A percentile compares a stretch with the other conserved stretches of the same genome.
Evolutionary conservation across 2,113 vertebrate genomes (phyloP).

Genomic region (Chrysochloris asiatica): DNA sequence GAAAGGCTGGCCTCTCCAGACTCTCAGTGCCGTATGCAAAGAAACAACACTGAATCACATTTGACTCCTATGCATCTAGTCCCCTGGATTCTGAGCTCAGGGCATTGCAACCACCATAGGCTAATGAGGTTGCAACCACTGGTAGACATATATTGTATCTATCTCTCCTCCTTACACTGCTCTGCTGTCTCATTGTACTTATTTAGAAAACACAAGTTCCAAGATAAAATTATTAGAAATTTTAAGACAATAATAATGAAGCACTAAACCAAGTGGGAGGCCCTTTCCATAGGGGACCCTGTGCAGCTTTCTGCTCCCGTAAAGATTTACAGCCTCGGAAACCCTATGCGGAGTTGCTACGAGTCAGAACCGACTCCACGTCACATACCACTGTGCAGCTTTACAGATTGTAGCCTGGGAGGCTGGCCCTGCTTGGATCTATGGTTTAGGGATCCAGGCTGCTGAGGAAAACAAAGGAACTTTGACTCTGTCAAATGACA

Average conservation of each 20-base stretch:
- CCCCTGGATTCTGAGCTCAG: not conserved
- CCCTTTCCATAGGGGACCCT: not conserved
- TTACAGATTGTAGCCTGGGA: too few relatives aligned
- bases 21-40: not conserved
- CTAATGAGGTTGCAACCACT: rapidly evolving
- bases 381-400: too few relatives aligned
- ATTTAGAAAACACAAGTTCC: too few relatives aligned
- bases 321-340: too few relatives aligned
- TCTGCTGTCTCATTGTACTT: not conserved
- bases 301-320: too few relatives aligned
- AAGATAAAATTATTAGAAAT: not conserved
- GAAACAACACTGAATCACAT: rapidly evolving
- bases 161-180: not conserved
- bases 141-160: rapidly evolving
- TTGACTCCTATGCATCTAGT: rapidly evolving
- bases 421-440: not conserved
- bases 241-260: not conserved
- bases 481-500: not conserved
- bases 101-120: rapidly evolving
- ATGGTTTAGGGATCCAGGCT: not conserved
- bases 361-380: too few relatives aligned
- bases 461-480: not conserved
- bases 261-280: too few relatives aligned
- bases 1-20: not conserved
- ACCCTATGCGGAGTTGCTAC: too few relatives aligned